Evolutionary conservation across 2,888 invertebrate genomes (phyloP), one percentile per base, ranked within the genome.

Genomic region (Cryptops parisi): DNA sequence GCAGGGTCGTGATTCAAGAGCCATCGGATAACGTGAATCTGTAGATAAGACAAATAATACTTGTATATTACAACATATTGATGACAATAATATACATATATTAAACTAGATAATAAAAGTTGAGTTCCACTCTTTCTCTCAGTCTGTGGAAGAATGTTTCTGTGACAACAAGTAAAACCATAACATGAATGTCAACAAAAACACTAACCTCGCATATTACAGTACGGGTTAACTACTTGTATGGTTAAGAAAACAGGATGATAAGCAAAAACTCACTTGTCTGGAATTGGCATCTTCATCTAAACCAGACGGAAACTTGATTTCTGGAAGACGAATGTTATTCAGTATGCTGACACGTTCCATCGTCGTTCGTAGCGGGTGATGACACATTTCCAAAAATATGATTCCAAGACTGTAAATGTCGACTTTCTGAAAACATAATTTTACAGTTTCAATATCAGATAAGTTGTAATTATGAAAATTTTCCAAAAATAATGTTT

Each of bases 371-470:
- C 73, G 72, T 44, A 91, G 73, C 0, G 89, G 83, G 17, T 78
- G 80, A 65, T 87, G 86, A 62, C 85, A 87, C 94, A 98, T 97
- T 73, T 91, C 91, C 64, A 91, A 94, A 59, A 94, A 78, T 58
- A 96, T 94, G 39, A 96, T 84, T 2, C 94, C 94, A 47, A 88
- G 67, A 1, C 84, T 84, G 67, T 85, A 88, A 59, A 87, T 81
- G 65, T 88, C 87, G 27, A 77, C 73, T 66, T 75, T 75, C 73
- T 93, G 64, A 21, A 46, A 21, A 23, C 6, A 52, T 55, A 46
- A 52, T 24, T 12, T 12, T 12, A n/a, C n/a, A n/a, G n/a, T n/a
- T n/a, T n/a, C n/a, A n/a, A n/a, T n/a, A n/a, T n/a, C n/a, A n/a
- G n/a, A n/a, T n/a, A n/a, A n/a, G n/a, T n/a, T n/a, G n/a, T n/a